Evolutionary conservation across 2,113 vertebrate species (phyloP), one percentile per base, ranked within the genome.

Genomic region (Clarias batrachus): DNA sequence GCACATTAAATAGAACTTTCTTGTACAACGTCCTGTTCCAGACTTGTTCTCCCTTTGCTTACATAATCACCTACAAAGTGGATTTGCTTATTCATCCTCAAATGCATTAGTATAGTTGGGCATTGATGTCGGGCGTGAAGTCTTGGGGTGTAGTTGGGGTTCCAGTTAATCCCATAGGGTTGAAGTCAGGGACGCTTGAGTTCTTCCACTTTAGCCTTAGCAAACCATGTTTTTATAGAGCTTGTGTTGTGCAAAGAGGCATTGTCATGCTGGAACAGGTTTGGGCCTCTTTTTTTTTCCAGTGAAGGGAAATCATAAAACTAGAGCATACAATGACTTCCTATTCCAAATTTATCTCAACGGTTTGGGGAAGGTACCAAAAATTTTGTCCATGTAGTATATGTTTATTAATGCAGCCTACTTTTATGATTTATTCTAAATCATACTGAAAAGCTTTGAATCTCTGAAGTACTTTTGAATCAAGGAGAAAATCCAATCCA

Each of bases 401-500:
- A 48, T 48, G 48, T 60, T 41, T 71, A 33, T 41, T 33, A 33
- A 41, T 73, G 27, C 56, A 33, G 73, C 62, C 41, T 54, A 52
- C 21, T 41, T 27, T 71, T 83, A 37, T 59, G n/a, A 88, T 83
- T 57, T 37, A 80, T 65, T 48, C 66, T 71, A 30, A 30, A 76
- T 77, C 70, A 57, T 66, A 9, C 37, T 66, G 81, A 84, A 57
- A 82, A 85, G 66, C 27, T 9, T 0, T 79, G 56, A 8, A 78
- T 25, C 74, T 57, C 52, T 59, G 27, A 9, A 76, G 0, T 14
- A 48, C n/a, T n/a, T 8, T 77, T 48, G 14, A 56, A 77, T 27
- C 2, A 77, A 17, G 14, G 25, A 77, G 13, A 27, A 16, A 2
- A 56, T 56, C 48, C 48, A 48, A 48, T 48, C 48, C 48, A 8